A percentile compares a stretch with the other conserved stretches of the same genome.
These are phyloP conservation scores for Sorex araneus DNA, from an alignment of 2,113 vertebrate genomes.

Conservation along the genomic window DNA sequence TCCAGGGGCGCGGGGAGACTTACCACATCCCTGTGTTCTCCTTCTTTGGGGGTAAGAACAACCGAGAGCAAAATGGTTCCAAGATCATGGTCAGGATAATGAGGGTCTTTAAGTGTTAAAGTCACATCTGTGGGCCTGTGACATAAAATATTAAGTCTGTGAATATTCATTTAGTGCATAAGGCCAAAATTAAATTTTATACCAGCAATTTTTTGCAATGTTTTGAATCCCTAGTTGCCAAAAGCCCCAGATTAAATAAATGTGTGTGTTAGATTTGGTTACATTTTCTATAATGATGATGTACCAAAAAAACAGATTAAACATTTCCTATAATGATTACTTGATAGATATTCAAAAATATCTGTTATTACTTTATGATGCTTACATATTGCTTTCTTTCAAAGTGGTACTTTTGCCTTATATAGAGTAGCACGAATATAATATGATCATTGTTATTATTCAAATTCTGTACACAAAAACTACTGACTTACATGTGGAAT, in stretches of 20 bases:
- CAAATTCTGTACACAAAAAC: not conserved
- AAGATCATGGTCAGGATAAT: slow-evolving; percentile 95
- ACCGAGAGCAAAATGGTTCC: slow-evolving; percentile 93
- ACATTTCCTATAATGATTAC: slow-evolving; percentile 27
- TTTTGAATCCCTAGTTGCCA: not conserved
- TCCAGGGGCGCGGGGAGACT: slow-evolving; percentile 85
- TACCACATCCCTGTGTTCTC: slow-evolving; percentile 93
- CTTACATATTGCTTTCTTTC: slow-evolving; percentile 53
- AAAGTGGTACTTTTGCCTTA: slow-evolving; percentile 33
- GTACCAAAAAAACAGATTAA: slow-evolving; percentile 17
- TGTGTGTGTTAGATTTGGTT: not conserved
- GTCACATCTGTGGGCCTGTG: slow-evolving; percentile 93
- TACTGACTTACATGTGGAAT: slow-evolving; percentile 38
- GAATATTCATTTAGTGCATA: not conserved
- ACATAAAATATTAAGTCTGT: slow-evolving; percentile 73
- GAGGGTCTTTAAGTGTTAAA: slow-evolving; percentile 95
- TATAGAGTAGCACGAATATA: not conserved
- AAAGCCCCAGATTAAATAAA: not conserved
- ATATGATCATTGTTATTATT: not conserved
- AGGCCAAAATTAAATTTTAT: not conserved
- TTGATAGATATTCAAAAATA: slow-evolving; percentile 27
- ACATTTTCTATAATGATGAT: not conserved
- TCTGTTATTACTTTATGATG: slow-evolving; percentile 1
- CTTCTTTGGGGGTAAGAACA: slow-evolving; percentile 92
- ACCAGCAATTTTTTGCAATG: not conserved